Conservation (phyloP, 2,888 invertebrate species). For the Scaptomyza flava region DNA sequence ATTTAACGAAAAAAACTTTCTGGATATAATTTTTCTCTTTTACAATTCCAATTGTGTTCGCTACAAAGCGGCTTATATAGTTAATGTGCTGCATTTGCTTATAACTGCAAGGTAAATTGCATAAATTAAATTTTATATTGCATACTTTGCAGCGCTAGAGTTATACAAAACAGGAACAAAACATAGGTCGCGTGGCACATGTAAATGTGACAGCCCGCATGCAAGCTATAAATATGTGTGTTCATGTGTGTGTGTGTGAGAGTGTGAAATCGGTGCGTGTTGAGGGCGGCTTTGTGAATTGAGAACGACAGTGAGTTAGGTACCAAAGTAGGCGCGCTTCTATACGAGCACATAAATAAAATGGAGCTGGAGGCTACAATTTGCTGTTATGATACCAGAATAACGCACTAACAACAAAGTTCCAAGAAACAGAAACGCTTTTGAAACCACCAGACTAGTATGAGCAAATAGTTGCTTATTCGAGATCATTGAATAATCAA, state of each 20-base stretch:
- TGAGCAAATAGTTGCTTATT: too few species aligned
- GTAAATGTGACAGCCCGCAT: slow-evolving; percentile 69
- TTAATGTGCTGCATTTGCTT: slow-evolving; percentile 46
- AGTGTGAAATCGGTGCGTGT: slow-evolving; percentile 68
- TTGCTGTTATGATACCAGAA: slow-evolving; percentile 26
- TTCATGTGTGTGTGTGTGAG: slow-evolving; percentile 1
- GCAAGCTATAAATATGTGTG: slow-evolving; percentile 25
- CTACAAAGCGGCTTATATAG: slow-evolving; percentile 37
- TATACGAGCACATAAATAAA: slow-evolving; percentile 72
- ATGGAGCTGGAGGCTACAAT: slow-evolving; percentile 33
- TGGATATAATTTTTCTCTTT: not conserved
- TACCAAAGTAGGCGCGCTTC: slow-evolving; percentile 65
- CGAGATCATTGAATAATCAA: too few species aligned
- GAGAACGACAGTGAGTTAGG: slow-evolving; percentile 35
- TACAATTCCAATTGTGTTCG: slow-evolving; percentile 29
- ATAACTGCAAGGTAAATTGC: slow-evolving; percentile 52
- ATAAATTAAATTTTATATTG: slow-evolving; percentile 63
- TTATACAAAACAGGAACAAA: slow-evolving; percentile 32
- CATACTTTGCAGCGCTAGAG: slow-evolving; percentile 37
- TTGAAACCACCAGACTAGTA: not conserved
- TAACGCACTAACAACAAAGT: slow-evolving; percentile 1
- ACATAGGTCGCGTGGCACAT: slow-evolving; percentile 54
- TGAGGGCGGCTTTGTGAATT: slow-evolving; percentile 44
- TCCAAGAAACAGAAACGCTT: slow-evolving; percentile 5
- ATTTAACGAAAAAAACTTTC: not conserved